Conservation (phyloP, 1,140 invertebrate genomes). For the Rhynchophorus ferrugineus region DNA sequence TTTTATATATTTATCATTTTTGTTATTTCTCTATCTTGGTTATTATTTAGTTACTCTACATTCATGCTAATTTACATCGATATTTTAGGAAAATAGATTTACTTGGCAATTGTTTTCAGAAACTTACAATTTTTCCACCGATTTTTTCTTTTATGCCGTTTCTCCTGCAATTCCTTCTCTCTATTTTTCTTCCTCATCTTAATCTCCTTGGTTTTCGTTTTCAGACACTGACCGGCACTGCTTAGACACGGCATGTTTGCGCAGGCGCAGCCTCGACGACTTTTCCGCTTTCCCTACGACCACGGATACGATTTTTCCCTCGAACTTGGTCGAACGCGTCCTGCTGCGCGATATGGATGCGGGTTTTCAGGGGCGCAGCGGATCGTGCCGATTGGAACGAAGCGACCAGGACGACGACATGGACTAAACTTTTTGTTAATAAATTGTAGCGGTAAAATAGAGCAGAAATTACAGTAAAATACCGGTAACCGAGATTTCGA, state of each 20-base stretch:
- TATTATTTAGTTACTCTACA: no score
- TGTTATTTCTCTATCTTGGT: no score
- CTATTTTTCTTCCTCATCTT: constrained; percentile 18
- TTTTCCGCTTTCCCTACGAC: background rate
- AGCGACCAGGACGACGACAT: constrained; percentile 1
- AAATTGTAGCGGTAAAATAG: constrained; percentile 21
- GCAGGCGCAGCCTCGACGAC: background rate
- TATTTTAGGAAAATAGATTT: no score
- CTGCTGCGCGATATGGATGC: no score
- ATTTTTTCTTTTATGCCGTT: constrained; percentile 17
- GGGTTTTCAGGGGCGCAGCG: no score
- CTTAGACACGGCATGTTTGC: constrained; percentile 15
- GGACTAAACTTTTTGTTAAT: constrained; percentile 18
- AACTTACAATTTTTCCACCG: constrained; percentile 25
- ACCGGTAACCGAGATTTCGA: constrained; percentile 17
- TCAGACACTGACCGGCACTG: constrained; percentile 18
- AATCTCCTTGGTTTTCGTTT: constrained; percentile 10
- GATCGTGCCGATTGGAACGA: background rate
- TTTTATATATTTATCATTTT: no score
- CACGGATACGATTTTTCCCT: constrained; percentile 11
- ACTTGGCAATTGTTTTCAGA: no score
- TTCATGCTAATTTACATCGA: no score
- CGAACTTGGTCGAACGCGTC: no score
- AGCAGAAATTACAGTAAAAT: constrained; percentile 20
- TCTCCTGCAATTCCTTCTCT: constrained; percentile 7